phyloP scores from a whole-genome alignment of 2,888 invertebrate species.

The Bellardia bayeri region DNA sequence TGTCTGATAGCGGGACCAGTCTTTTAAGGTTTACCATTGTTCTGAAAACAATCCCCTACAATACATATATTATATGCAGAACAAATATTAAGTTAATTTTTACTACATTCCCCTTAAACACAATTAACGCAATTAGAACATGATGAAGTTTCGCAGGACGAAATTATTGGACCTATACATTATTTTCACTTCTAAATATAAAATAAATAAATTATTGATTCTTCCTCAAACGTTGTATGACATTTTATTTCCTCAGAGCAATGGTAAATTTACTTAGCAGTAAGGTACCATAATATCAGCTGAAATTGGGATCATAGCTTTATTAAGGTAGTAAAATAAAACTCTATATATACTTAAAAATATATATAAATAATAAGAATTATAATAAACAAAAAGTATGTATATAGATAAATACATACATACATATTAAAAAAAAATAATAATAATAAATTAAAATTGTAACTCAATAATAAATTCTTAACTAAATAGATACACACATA shows the following conservation, averaged over 20 bases:
- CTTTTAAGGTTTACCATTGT: conserved; percentile 85
- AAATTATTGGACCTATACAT: conserved; percentile 60
- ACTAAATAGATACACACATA: not conserved
- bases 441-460: not conserved
- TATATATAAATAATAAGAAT: conserved; percentile 41
- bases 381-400: conserved; percentile 15
- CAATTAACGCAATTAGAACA: conserved; percentile 24
- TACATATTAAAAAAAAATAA: not conserved
- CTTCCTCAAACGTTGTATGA: not conserved
- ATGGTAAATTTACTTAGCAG: conserved; percentile 85
- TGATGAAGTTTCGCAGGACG: conserved; percentile 75
- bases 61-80: not conserved
- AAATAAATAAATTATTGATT: not conserved
- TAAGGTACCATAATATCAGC: conserved; percentile 85
- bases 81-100: conserved; percentile 12
- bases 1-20: conserved; percentile 85
- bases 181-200: not conserved
- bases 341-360: conserved; percentile 70
- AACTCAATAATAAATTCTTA: not conserved
- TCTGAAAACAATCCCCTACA: conserved; percentile 73
- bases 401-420: conserved; percentile 12
- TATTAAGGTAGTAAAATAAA: conserved; percentile 85
- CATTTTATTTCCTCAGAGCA: conserved; percentile 79
- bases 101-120: not conserved
- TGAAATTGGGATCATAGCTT: conserved; percentile 88